Evolutionary conservation across 2,888 invertebrate genomes (phyloP).

Genomic region (Acanthoscelides obtectus): DNA sequence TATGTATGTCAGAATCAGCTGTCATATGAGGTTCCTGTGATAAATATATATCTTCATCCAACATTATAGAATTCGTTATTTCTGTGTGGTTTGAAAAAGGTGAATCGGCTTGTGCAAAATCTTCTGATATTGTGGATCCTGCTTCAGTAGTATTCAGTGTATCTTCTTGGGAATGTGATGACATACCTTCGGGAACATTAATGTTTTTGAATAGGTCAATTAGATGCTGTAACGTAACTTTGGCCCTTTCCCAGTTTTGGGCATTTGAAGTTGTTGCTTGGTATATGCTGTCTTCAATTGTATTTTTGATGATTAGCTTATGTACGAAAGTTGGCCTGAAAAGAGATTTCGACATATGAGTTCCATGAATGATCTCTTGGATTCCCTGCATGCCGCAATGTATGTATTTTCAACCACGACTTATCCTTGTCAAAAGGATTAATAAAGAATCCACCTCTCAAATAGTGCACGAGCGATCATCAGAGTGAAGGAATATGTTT

Average conservation of each 20-base stretch:
- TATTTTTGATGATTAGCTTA: conserved; percentile 62
- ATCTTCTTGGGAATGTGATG: not conserved
- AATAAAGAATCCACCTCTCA: too few species aligned
- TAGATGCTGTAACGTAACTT: conserved; percentile 46
- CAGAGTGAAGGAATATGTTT: too few species aligned
- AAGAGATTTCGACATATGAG: too few species aligned
- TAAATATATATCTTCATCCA: not conserved
- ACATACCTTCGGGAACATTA: not conserved
- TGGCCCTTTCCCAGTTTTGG: conserved; percentile 46
- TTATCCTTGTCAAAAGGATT: too few species aligned
- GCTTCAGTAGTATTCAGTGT: not conserved
- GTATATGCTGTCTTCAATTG: conserved; percentile 67
- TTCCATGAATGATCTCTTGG: too few species aligned
- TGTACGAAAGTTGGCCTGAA: conserved; percentile 62
- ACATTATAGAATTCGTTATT: not conserved
- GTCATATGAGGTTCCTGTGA: not conserved
- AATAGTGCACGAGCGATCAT: too few species aligned
- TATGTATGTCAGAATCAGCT: not conserved
- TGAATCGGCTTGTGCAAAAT: too few species aligned
- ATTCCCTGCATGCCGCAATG: too few species aligned
- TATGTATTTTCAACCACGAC: too few species aligned
- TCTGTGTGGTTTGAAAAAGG: not conserved
- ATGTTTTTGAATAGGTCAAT: conserved; percentile 39
- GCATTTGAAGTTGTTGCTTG: conserved; percentile 47
- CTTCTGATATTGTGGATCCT: too few species aligned